A percentile compares a stretch with the other conserved stretches of the same genome.
These are phyloP conservation scores for Cancer borealis DNA, from an alignment of 2,888 invertebrate species.

Conservation along the genomic window DNA sequence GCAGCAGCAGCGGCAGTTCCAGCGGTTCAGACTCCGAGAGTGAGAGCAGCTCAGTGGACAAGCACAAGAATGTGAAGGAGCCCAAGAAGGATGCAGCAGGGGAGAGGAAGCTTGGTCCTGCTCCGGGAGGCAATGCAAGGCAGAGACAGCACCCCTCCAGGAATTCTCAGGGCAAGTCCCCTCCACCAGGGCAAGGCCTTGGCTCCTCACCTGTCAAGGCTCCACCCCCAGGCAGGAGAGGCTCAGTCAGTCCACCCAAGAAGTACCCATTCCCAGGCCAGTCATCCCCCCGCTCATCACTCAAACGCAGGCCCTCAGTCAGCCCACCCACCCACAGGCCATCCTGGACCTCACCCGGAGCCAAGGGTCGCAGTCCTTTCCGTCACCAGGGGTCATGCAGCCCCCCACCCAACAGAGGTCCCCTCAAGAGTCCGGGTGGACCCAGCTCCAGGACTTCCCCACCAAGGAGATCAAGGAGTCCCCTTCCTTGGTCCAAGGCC, in stretches of 20 bases:
- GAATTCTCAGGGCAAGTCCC: slow-evolving; percentile 49
- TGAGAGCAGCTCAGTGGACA: slow-evolving; percentile 67
- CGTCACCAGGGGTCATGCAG: slow-evolving; percentile 48
- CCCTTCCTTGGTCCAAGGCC: slow-evolving; percentile 48
- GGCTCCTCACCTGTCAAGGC: slow-evolving; percentile 51
- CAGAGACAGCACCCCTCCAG: slow-evolving; percentile 62
- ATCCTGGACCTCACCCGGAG: background rate
- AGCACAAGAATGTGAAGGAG: slow-evolving; percentile 59
- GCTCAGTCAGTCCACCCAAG: slow-evolving; percentile 65
- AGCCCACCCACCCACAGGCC: slow-evolving; percentile 14
- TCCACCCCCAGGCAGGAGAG: slow-evolving; percentile 53
- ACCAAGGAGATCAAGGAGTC: slow-evolving; percentile 63
- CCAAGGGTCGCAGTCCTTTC: slow-evolving; percentile 44
- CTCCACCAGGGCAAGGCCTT: slow-evolving; percentile 59
- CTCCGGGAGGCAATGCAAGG: slow-evolving; percentile 2
- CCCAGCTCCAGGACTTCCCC: slow-evolving; percentile 57
- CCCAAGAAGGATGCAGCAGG: slow-evolving; percentile 47
- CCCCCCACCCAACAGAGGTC: slow-evolving; percentile 11
- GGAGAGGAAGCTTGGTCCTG: slow-evolving; percentile 41
- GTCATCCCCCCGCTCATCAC: slow-evolving; percentile 35
- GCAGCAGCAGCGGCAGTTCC: slow-evolving; percentile 72
- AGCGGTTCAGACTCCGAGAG: slow-evolving; percentile 74
- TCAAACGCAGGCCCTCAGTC: slow-evolving; percentile 13
- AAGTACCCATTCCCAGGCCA: slow-evolving; percentile 54
- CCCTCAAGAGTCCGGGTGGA: background rate